Evolutionary conservation across 92 coral and sea anemone genomes (phyloP).

Genomic region (Phenganax subtilis): DNA sequence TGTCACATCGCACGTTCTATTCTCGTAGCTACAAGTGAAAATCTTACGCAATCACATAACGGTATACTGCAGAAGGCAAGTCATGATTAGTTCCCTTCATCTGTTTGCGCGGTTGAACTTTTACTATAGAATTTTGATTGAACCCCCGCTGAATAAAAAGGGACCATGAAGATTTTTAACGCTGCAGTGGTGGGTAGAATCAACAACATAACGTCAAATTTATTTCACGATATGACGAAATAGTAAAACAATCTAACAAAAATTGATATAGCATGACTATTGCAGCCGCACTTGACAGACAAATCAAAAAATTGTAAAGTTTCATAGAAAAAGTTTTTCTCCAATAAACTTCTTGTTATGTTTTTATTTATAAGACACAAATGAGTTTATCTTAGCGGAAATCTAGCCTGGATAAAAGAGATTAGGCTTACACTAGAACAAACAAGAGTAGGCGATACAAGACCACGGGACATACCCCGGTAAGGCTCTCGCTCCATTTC

Average conservation of each 20-base stretch:
- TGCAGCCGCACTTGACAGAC: not conserved
- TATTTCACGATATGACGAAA: not conserved
- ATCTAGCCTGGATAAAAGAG: slow-evolving; percentile 9
- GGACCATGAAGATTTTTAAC: not conserved
- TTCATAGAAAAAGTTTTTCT: too few relatives aligned
- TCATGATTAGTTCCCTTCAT: too few relatives aligned
- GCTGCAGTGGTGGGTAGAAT: slow-evolving; percentile 1
- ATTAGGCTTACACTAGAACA: not conserved
- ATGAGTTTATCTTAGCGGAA: not conserved
- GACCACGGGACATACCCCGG: not conserved
- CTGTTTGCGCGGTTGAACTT: too few relatives aligned
- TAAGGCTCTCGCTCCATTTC: too few relatives aligned
- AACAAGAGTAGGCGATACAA: not conserved
- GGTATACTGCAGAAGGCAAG: not conserved
- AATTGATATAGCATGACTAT: not conserved
- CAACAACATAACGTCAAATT: slow-evolving; percentile 8
- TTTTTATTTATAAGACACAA: slow-evolving; percentile 13
- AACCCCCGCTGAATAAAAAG: not conserved
- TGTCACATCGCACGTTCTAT: too few relatives aligned
- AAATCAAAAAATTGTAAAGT: not conserved
- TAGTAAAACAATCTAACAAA: not conserved
- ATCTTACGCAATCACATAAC: too few relatives aligned
- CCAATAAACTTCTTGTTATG: not conserved
- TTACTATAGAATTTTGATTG: not conserved
- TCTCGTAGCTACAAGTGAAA: too few relatives aligned